A percentile compares a stretch with the other conserved stretches of the same genome.
Conservation (phyloP, 1,140 invertebrate species). For the Sarcophaga peregrina region DNA sequence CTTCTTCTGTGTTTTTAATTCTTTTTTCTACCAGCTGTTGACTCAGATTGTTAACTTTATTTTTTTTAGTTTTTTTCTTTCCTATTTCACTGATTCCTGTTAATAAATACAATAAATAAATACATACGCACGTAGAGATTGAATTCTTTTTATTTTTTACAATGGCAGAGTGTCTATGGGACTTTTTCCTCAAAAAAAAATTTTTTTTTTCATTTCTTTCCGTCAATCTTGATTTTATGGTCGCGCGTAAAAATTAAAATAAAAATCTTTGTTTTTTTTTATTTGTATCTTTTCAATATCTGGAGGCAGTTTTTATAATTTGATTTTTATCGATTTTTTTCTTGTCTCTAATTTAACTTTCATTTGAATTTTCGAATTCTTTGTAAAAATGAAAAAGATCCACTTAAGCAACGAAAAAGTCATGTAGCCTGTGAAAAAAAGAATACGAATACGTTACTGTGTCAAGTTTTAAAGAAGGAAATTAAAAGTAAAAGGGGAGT, state of each 20-base stretch:
- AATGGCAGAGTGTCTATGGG: background rate
- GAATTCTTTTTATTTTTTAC: background rate
- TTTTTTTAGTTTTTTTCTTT: background rate
- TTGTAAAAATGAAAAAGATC: no score
- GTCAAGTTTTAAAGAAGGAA: no score
- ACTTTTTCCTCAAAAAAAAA: background rate
- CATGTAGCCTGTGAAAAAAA: no score
- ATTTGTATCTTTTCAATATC: background rate
- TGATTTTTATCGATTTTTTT: conserved; percentile 10
- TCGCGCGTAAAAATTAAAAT: background rate
- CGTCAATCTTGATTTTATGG: background rate
- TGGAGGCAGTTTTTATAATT: background rate
- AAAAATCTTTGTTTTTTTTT: background rate
- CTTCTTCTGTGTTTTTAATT: background rate
- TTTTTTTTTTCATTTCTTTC: background rate
- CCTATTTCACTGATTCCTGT: background rate
- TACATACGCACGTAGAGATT: background rate
- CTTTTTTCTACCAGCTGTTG: background rate
- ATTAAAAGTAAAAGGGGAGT: no score
- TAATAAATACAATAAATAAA: conserved; percentile 17
- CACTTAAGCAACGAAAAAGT: no score
- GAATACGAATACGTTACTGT: no score
- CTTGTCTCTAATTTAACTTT: conserved; percentile 6
- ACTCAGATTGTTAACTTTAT: conserved; percentile 3
- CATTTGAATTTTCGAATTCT: background rate